Evolutionary conservation across 2,113 vertebrate species (phyloP).

Genomic region (Cricetomys ansorgei): DNA sequence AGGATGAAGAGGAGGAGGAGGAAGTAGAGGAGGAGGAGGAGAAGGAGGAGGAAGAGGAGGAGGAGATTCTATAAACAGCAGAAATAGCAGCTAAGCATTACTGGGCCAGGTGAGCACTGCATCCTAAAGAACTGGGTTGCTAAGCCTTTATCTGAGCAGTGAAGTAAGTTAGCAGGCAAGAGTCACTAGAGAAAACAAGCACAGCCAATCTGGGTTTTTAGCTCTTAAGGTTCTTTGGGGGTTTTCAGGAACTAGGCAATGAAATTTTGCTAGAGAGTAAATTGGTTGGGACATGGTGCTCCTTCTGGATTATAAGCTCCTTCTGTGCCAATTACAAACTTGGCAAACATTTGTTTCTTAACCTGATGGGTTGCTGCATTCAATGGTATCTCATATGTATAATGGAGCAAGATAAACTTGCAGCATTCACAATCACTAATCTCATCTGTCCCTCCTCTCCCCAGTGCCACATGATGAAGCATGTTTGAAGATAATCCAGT

Average conservation of each 20-base stretch:
- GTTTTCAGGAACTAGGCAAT: conserved; percentile 10
- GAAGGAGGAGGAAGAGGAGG: rapidly evolving
- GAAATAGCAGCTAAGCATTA: not conserved
- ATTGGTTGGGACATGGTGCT: conserved; percentile 67
- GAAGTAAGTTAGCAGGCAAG: not conserved
- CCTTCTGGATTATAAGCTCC: conserved; percentile 69
- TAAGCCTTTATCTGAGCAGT: conserved; percentile 32
- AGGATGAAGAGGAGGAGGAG: not conserved
- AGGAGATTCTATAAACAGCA: not conserved
- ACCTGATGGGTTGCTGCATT: conserved; percentile 75
- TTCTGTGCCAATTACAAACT: conserved; percentile 81
- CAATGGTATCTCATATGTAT: conserved; percentile 79
- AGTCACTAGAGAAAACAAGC: not conserved
- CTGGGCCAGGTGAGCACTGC: conserved; percentile 11
- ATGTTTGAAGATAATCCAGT: conserved; percentile 63
- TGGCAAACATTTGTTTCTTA: conserved; percentile 82
- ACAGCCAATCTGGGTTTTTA: not conserved
- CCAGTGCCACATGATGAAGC: not conserved
- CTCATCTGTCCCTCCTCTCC: conserved; percentile 44
- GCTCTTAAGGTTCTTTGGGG: conserved; percentile 28
- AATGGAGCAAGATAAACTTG: conserved; percentile 64
- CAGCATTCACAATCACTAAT: conserved; percentile 59
- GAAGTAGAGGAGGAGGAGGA: not conserved
- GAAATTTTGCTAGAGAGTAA: conserved; percentile 71
- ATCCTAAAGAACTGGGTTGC: conserved; percentile 55